Conservation (phyloP, 1,140 invertebrate species). For the Drosophila albomicans region DNA sequence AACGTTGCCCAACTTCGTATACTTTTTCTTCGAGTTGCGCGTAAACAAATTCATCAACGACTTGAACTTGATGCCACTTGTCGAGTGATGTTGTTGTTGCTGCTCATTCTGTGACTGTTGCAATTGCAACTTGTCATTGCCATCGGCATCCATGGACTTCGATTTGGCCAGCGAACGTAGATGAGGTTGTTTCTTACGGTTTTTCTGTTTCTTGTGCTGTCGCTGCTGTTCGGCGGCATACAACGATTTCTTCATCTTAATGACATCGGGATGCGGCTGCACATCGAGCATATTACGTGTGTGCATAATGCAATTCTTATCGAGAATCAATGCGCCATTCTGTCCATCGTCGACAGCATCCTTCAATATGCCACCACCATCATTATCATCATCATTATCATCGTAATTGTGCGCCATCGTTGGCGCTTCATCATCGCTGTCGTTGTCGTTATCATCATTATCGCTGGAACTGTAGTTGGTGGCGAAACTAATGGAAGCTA, state of each 20-base stretch:
- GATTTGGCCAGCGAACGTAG: constrained; percentile 63
- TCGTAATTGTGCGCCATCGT: constrained; percentile 23
- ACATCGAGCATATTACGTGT: constrained; percentile 74
- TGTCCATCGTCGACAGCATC: neutral
- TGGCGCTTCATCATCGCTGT: constrained; percentile 6
- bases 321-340: constrained; percentile 43
- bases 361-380: neutral
- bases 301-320: constrained; percentile 64
- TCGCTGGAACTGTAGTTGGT: constrained; percentile 60
- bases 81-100: constrained; percentile 49
- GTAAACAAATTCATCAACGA: constrained; percentile 66
- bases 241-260: constrained; percentile 71
- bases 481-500: constrained; percentile 77
- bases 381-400: constrained; percentile 21
- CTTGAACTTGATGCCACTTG: constrained; percentile 57
- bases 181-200: constrained; percentile 40
- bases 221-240: constrained; percentile 57
- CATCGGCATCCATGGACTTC: constrained; percentile 57
- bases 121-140: constrained; percentile 2
- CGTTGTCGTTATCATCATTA: constrained; percentile 22
- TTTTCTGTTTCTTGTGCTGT: constrained; percentile 56
- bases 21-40: constrained; percentile 70
- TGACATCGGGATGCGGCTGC: constrained; percentile 77
- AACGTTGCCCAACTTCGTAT: constrained; percentile 58
- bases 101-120: neutral